Percentiles rank a stretch among this genome's conserved stretches.
These are phyloP conservation scores for Bothrops jararaca DNA, from an alignment of 2,113 vertebrate species.

Conservation along the genomic window DNA sequence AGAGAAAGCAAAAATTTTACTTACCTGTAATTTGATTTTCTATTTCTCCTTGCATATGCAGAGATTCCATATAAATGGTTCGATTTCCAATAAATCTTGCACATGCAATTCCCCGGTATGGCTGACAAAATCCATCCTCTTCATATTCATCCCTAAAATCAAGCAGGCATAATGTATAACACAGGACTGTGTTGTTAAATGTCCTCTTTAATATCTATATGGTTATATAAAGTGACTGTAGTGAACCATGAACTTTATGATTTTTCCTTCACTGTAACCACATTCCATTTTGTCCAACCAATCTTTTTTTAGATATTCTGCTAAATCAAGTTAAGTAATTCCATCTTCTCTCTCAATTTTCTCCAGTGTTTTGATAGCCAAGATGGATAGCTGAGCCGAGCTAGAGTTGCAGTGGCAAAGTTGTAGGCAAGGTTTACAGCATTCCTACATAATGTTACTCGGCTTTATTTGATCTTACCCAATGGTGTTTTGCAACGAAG, in stretches of 20 bases:
- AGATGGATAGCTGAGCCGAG: neutral
- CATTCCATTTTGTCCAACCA: neutral
- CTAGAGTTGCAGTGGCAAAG: neutral
- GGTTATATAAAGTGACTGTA: neutral
- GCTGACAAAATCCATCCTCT: constrained; percentile 97
- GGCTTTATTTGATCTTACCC: neutral
- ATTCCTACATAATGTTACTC: neutral
- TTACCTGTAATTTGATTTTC: constrained; percentile 98
- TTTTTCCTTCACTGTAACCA: neutral
- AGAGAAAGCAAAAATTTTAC: constrained; percentile 6
- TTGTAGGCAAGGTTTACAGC: neutral
- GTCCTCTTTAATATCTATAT: neutral
- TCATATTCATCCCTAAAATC: constrained; percentile 86
- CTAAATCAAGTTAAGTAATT: neutral
- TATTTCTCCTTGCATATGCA: constrained; percentile 98
- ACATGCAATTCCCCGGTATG: constrained; percentile 96
- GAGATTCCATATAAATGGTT: constrained; percentile 96
- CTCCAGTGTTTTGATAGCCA: neutral
- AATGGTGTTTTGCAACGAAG: neutral
- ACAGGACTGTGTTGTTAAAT: neutral
- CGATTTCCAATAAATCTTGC: constrained; percentile 95
- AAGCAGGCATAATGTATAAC: constrained; percentile 16
- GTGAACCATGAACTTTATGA: neutral
- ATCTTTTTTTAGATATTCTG: neutral
- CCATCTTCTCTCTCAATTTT: neutral